Evolutionary conservation across 2,797 vertebrate species (phyloP), one percentile per base, ranked within the genome.

Genomic region (Fratercula arctica): DNA sequence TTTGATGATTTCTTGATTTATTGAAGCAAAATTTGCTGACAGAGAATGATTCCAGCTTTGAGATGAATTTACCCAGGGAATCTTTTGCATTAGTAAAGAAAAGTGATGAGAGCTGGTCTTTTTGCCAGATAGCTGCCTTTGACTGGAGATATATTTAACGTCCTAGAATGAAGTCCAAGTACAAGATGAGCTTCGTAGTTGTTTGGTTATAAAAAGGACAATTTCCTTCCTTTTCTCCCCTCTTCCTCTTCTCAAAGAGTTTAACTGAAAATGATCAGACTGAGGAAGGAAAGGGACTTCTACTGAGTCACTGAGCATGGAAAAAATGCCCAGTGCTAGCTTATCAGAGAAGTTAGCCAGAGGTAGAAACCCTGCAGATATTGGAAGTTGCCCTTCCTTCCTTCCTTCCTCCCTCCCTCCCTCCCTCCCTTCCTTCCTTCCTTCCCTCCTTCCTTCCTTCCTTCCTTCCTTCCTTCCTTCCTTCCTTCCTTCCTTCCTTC

Each of bases 1-100:
- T 80, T 75, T 69, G 64, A 75, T 75, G 81, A 91, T 93, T 83
- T 91, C 69, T 94, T 93, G 86, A 87, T 90, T 89, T 78, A 78
- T 87, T 87, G 82, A 68, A 48, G 69, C 20, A 86, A 88, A 93
- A 73, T 87, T 76, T 85, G 45, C 72, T 95, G 91, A 59, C 17
- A 54, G 68, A 84, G 39, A 77, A 81, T 0, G 0, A 77, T 53
- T 89, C 12, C 35, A 83, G 45, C 29, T 87, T 93, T 82, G 70
- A 89, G 75, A 93, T 75, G 0, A 83, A 81, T 92, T 92, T 91
- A 76, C 10, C 43, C 11, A 37, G 33, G 43, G 50, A 85, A 94
- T 83, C 41, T 75, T 92, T 77, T 83, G 37, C 53, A 26, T 83
- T 85, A 75, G 64, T 54, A 83, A 66, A 74, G 51, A 85, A 78